Conservation (phyloP, 2,797 vertebrate species). For the Lacerta bilineata region DNA sequence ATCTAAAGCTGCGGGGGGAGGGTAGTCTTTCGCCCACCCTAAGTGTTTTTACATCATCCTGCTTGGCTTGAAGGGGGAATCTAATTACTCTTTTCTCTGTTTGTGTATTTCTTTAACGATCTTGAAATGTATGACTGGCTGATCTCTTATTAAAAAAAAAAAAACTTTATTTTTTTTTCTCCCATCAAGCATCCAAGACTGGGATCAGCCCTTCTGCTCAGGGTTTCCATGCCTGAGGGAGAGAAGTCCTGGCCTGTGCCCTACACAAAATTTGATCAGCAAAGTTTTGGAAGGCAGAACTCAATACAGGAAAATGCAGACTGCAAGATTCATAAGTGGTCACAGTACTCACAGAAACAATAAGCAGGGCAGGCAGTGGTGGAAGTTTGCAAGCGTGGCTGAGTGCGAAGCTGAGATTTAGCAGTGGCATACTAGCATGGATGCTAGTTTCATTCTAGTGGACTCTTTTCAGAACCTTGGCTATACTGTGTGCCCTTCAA, state of each 20-base stretch:
- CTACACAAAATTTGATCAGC: slow-evolving; percentile 28
- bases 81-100: slow-evolving; percentile 48
- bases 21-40: slow-evolving; percentile 26
- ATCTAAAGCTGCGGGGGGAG: slow-evolving; percentile 4
- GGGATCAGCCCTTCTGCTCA: slow-evolving; percentile 41
- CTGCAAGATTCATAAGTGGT: not conserved
- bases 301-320: not conserved
- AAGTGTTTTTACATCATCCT: slow-evolving; percentile 29
- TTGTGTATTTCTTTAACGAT: slow-evolving; percentile 46
- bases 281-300: slow-evolving; percentile 39
- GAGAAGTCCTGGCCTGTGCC: slow-evolving; percentile 56
- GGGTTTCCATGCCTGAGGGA: slow-evolving; percentile 74
- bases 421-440: not conserved
- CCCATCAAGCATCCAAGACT: slow-evolving; percentile 52
- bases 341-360: no score
- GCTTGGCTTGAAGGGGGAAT: slow-evolving; percentile 50
- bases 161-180: no score
- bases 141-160: slow-evolving; percentile 68
- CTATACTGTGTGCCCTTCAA: no score
- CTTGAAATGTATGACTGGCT: slow-evolving; percentile 70
- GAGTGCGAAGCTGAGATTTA: not conserved
- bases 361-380: no score
- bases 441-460: not conserved
- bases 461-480: not conserved
- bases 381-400: no score